These are phyloP conservation scores for Sussaba pulchella DNA, from an alignment of 2,888 invertebrate species.

Conservation along the genomic window DNA sequence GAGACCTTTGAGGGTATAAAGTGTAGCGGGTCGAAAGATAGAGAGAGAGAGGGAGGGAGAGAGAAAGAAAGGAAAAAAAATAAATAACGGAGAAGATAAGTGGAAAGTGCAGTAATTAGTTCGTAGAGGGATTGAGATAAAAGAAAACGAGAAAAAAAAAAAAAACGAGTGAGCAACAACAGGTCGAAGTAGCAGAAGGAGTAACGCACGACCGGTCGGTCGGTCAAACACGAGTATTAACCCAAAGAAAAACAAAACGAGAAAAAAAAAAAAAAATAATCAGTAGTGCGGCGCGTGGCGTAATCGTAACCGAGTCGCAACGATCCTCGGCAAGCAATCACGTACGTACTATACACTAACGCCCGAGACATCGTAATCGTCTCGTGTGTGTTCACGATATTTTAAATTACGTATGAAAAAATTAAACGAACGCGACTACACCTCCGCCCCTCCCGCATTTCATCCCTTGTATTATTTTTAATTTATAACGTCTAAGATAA, in stretches of 20 bases:
- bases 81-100: slow-evolving; percentile 9
- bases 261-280: slow-evolving; percentile 44
- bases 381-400: slow-evolving; percentile 53
- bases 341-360: slow-evolving; percentile 50
- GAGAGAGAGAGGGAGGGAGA: slow-evolving; percentile 26
- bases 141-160: slow-evolving; percentile 42
- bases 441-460: background rate
- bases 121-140: slow-evolving; percentile 45
- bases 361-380: slow-evolving; percentile 48
- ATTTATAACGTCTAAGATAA: slow-evolving; percentile 67
- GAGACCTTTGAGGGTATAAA: slow-evolving; percentile 50
- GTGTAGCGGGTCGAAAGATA: slow-evolving; percentile 47
- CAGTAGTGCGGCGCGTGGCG: slow-evolving; percentile 61
- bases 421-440: slow-evolving; percentile 49
- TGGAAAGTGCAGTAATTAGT: slow-evolving; percentile 66
- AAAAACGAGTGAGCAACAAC: slow-evolving; percentile 51
- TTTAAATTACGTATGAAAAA: slow-evolving; percentile 26
- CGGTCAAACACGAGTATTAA: slow-evolving; percentile 66
- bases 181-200: slow-evolving; percentile 46
- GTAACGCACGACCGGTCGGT: slow-evolving; percentile 51
- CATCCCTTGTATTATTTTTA: slow-evolving; percentile 25
- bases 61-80: slow-evolving; percentile 29
- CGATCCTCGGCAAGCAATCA: slow-evolving; percentile 45
- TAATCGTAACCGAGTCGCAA: slow-evolving; percentile 44
- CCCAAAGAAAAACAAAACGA: slow-evolving; percentile 57